A percentile compares a stretch with the other conserved stretches of the same genome.
Evolutionary conservation across 2,797 vertebrate species (phyloP).

Genomic region (Pseudochirops corinnae): DNA sequence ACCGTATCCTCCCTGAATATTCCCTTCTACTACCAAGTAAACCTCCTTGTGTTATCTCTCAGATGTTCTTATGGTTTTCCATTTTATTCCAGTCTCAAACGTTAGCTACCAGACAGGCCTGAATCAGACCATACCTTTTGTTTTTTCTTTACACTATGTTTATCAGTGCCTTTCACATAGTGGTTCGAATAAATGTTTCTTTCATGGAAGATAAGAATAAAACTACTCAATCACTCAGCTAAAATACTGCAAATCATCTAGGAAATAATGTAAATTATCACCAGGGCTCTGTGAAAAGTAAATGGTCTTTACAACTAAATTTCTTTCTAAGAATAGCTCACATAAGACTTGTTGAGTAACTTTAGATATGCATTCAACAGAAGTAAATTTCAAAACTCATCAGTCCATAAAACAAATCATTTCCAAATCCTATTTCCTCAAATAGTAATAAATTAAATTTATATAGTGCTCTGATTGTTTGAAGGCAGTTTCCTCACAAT

Average conservation of each 20-base stretch:
- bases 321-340: neutral
- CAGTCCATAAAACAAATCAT: neutral
- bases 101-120: neutral
- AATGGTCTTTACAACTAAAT: conserved; percentile 34
- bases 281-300: conserved; percentile 17
- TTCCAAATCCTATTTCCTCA: neutral
- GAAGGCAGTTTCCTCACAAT: neutral
- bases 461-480: neutral
- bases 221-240: conserved; percentile 35
- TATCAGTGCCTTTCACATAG: neutral
- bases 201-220: conserved; percentile 25
- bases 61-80: neutral
- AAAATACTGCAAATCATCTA: neutral
- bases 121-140: neutral
- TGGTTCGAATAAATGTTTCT: neutral
- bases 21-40: neutral
- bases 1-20: neutral
- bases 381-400: conserved; percentile 39
- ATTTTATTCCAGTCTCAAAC: neutral
- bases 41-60: neutral
- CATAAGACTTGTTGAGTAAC: neutral
- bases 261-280: conserved; percentile 49
- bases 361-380: neutral
- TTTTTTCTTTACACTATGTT: neutral
- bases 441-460: neutral